These are phyloP conservation scores for Dryomyza anilis DNA, from an alignment of 2,888 invertebrate genomes.

Conservation along the genomic window DNA sequence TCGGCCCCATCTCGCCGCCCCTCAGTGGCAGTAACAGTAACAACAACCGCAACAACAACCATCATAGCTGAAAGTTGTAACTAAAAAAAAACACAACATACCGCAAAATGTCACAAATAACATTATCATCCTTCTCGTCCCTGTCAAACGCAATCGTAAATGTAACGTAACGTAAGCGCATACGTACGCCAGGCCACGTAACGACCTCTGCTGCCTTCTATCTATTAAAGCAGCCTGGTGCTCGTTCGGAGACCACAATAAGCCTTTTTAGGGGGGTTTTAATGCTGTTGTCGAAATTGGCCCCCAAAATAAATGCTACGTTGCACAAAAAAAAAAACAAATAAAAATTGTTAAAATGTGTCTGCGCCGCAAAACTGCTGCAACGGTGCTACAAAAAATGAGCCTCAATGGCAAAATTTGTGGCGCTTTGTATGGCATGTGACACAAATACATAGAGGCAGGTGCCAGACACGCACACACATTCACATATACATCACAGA, in stretches of 20 bases:
- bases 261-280: background rate
- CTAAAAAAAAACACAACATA: conserved; percentile 1
- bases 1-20: background rate
- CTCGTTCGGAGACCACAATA: background rate
- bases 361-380: too few relatives aligned
- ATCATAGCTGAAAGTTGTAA: background rate
- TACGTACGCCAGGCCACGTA: conserved; percentile 6
- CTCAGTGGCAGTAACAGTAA: background rate
- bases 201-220: background rate
- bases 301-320: conserved; percentile 6
- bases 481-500: background rate
- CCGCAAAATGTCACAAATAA: background rate
- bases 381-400: background rate
- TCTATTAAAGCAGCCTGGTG: background rate
- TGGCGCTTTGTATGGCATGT: conserved; percentile 10
- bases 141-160: too few relatives aligned
- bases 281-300: conserved; percentile 12
- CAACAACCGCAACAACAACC: background rate
- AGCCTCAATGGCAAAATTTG: conserved; percentile 13
- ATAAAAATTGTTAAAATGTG: too few relatives aligned
- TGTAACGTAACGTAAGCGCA: conserved; percentile 5
- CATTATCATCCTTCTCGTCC: conserved; percentile 1
- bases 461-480: background rate
- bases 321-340: background rate
- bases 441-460: background rate